These are phyloP conservation scores for Sebastes schlegelii DNA, from an alignment of 2,113 vertebrate genomes.

Conservation along the genomic window DNA sequence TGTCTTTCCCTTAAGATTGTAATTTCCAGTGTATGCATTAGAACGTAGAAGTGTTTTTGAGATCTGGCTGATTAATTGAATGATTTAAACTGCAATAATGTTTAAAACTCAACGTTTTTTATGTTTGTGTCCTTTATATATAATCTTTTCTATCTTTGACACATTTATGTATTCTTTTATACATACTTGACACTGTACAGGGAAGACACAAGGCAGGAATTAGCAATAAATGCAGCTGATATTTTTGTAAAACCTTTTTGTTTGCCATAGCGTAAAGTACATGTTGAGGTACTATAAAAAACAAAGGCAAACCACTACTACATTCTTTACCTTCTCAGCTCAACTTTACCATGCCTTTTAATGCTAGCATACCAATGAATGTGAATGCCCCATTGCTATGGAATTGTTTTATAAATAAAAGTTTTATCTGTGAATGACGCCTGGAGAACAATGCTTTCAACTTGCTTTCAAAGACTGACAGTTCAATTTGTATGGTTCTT, in stretches of 20 bases:
- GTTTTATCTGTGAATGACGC: slow-evolving; percentile 66
- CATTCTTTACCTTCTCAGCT: slow-evolving; percentile 38
- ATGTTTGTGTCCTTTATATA: slow-evolving; percentile 64
- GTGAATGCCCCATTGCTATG: slow-evolving; percentile 78
- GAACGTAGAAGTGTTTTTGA: slow-evolving; percentile 39
- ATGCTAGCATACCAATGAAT: slow-evolving; percentile 84
- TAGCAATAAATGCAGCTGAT: slow-evolving; percentile 69
- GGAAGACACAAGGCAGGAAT: slow-evolving; percentile 63
- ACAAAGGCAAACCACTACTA: slow-evolving; percentile 34
- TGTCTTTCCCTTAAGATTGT: slow-evolving; percentile 54
- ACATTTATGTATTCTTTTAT: slow-evolving; percentile 54
- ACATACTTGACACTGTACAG: slow-evolving; percentile 75
- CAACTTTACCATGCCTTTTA: slow-evolving; percentile 68
- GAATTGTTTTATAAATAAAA: slow-evolving; percentile 81
- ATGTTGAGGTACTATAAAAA: slow-evolving; percentile 48
- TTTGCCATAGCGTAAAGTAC: slow-evolving; percentile 48
- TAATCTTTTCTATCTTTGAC: slow-evolving; percentile 68
- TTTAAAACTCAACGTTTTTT: slow-evolving; percentile 42
- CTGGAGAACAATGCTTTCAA: slow-evolving; percentile 35
- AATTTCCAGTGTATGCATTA: slow-evolving; percentile 40
- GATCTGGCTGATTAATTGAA: slow-evolving; percentile 32
- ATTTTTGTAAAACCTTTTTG: slow-evolving; percentile 65
- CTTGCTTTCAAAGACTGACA: slow-evolving; percentile 31
- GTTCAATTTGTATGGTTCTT: slow-evolving; percentile 14
- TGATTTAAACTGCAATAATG: slow-evolving; percentile 59